Percentiles rank a stretch among this genome's conserved stretches.
Evolutionary conservation across 2,888 invertebrate species (phyloP).

Genomic region (Acleris sparsana): DNA sequence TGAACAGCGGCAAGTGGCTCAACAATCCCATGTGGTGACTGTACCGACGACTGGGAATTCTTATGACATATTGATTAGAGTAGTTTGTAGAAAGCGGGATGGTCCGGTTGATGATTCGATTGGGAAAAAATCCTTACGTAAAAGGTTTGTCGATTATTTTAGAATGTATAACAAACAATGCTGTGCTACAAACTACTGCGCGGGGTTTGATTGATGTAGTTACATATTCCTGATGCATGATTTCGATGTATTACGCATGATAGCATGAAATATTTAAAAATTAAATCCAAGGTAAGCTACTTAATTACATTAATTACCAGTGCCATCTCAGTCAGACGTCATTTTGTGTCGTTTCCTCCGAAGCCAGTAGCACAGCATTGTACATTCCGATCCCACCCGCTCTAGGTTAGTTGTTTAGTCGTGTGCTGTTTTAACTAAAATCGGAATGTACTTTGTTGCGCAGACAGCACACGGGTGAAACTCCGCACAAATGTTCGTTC

Average conservation of each 20-base stretch:
- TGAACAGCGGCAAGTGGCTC: too few relatives aligned
- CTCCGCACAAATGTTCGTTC: conserved; percentile 89
- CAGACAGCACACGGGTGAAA: conserved; percentile 92
- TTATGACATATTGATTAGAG: neutral
- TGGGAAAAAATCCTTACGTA: neutral
- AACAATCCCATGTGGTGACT: too few relatives aligned
- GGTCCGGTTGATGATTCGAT: neutral
- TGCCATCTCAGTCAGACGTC: conserved; percentile 48
- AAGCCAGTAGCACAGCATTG: conserved; percentile 75
- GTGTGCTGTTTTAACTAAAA: conserved; percentile 50
- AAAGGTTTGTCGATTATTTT: too few relatives aligned
- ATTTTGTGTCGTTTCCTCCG: conserved; percentile 70
- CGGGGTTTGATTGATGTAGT: conserved; percentile 37
- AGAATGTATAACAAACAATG: conserved; percentile 56
- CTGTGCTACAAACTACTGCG: conserved; percentile 68
- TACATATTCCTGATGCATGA: conserved; percentile 54
- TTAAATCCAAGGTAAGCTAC: conserved; percentile 41
- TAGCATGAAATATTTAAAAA: conserved; percentile 43
- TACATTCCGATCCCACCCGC: conserved; percentile 71
- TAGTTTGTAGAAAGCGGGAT: neutral
- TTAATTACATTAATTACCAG: conserved; percentile 1
- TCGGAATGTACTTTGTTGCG: conserved; percentile 79
- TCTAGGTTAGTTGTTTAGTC: conserved; percentile 30
- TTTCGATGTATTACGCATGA: conserved; percentile 49
- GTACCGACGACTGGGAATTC: neutral